phyloP scores from a whole-genome alignment of 2,797 vertebrate species.

The Pelochelys cantorii region DNA sequence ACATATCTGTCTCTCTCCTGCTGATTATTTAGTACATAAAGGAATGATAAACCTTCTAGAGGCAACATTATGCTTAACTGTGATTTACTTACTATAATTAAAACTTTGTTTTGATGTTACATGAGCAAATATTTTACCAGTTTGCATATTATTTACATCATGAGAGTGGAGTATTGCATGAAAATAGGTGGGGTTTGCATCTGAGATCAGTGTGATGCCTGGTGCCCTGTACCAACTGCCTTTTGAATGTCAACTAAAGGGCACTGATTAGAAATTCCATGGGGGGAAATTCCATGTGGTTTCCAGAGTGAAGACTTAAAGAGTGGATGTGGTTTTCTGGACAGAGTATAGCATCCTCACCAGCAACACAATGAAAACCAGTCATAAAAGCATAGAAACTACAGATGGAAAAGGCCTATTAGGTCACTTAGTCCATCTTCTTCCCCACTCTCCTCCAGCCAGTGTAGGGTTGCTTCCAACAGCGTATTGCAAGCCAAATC shows the following conservation, averaged over 20 bases:
- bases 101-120: background rate
- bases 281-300: background rate
- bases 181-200: background rate
- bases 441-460: background rate
- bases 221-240: background rate
- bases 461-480: background rate
- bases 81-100: constrained; percentile 29
- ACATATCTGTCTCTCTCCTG: background rate
- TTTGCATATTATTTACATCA: background rate
- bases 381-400: background rate
- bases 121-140: constrained; percentile 17
- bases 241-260: background rate
- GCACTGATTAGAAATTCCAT: background rate
- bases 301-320: constrained; percentile 2
- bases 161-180: background rate
- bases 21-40: background rate
- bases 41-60: background rate
- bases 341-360: background rate
- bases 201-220: background rate
- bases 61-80: background rate
- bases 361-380: background rate
- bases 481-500: background rate
- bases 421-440: background rate
- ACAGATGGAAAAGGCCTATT: background rate
- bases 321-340: background rate